Conservation (phyloP, 2,888 invertebrate genomes). For the Ormyrus thymus region DNA sequence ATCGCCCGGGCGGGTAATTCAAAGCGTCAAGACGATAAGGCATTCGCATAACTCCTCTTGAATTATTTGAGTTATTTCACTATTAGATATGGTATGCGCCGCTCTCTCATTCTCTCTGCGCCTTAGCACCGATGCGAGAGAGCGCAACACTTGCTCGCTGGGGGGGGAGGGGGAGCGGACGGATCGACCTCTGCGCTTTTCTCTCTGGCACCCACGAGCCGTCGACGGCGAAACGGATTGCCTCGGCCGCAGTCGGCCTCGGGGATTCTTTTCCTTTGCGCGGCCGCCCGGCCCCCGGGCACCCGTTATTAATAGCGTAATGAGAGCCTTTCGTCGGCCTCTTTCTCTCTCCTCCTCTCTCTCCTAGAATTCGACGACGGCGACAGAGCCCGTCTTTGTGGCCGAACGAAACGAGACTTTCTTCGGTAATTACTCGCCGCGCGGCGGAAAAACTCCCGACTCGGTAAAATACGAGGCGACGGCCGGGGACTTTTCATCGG, state of each 20-base stretch:
- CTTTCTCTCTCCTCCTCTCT: constrained; percentile 14
- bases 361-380: constrained; percentile 31
- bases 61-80: constrained; percentile 73
- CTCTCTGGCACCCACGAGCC: constrained; percentile 33
- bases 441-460: constrained; percentile 12
- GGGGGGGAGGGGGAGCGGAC: too few species aligned
- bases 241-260: constrained; percentile 5
- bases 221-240: constrained; percentile 41
- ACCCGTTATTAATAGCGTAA: constrained; percentile 64
- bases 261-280: constrained; percentile 54
- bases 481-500: too few species aligned
- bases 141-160: constrained; percentile 13
- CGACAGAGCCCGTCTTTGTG: neutral
- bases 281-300: constrained; percentile 9
- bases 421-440: neutral
- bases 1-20: constrained; percentile 63
- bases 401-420: constrained; percentile 24
- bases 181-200: constrained; percentile 15
- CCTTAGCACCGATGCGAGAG: neutral
- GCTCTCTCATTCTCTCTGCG: neutral
- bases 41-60: constrained; percentile 71
- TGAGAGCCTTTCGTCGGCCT: constrained; percentile 52
- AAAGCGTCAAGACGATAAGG: constrained; percentile 71
- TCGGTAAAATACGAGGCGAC: constrained; percentile 6
- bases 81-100: constrained; percentile 71